phyloP scores from a whole-genome alignment of 2,113 vertebrate genomes.

The Syngnathus floridae region DNA sequence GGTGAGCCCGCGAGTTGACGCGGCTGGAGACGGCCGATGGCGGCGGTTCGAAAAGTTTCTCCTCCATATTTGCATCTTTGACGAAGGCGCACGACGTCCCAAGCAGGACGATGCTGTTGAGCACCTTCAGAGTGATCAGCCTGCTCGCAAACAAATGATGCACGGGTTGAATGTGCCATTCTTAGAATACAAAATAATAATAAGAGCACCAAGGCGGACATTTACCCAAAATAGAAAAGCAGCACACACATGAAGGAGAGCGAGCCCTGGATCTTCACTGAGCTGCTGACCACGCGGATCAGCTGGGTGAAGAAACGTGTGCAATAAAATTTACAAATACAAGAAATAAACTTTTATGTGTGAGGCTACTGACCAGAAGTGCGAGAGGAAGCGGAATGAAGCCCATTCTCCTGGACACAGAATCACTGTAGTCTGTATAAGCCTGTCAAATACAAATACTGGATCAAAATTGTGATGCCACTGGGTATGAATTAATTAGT shows the following conservation, averaged over 20 bases:
- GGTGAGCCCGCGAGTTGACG: constrained; percentile 72
- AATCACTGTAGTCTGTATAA: constrained; percentile 97
- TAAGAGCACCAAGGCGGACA: background rate
- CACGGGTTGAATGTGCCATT: background rate
- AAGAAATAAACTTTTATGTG: background rate
- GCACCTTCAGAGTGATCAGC: constrained; percentile 90
- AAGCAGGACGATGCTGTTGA: constrained; percentile 92
- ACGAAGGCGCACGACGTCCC: constrained; percentile 95
- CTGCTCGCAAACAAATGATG: constrained; percentile 60
- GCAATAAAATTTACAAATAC: background rate
- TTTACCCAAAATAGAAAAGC: constrained; percentile 95
- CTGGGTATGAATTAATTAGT: too few species aligned
- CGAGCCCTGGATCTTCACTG: constrained; percentile 92
- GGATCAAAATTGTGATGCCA: too few species aligned
- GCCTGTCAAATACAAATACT: constrained; percentile 69
- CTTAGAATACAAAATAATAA: background rate
- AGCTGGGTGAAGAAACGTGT: constrained; percentile 68
- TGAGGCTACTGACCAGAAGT: constrained; percentile 80
- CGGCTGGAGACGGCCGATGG: constrained; percentile 73
- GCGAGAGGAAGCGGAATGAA: constrained; percentile 97
- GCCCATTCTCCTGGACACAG: constrained; percentile 95
- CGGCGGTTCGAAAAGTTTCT: constrained; percentile 85
- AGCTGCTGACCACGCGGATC: constrained; percentile 92
- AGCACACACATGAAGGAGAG: constrained; percentile 87
- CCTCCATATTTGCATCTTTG: constrained; percentile 95